Evolutionary conservation across 1,140 invertebrate species (phyloP).

Genomic region (Brachionus sp.): DNA sequence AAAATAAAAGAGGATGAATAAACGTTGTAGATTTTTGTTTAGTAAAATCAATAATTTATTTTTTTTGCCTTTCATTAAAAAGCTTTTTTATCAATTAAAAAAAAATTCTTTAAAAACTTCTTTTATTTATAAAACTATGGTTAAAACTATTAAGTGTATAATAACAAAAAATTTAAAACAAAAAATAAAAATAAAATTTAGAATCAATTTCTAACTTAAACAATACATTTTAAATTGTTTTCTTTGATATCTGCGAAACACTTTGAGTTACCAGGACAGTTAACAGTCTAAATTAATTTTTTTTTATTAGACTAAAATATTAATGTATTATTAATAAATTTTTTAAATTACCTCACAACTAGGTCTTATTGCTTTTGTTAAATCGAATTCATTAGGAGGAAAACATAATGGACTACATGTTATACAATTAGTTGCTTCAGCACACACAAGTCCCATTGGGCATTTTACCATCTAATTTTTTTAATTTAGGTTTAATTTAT

Average conservation of each 20-base stretch:
- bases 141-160: not conserved
- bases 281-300: not conserved
- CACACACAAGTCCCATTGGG: not conserved
- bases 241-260: not conserved
- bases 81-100: not conserved
- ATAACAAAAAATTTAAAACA: not conserved
- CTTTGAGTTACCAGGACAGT: not conserved
- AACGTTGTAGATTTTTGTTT: no score
- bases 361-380: not conserved
- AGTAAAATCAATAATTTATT: no score
- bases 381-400: conserved; percentile 2
- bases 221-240: not conserved
- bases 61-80: no score
- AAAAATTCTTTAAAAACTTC: not conserved
- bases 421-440: conserved; percentile 11
- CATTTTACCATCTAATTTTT: conserved; percentile 10
- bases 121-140: not conserved
- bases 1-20: no score
- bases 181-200: not conserved
- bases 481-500: not conserved
- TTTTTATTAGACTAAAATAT: not conserved
- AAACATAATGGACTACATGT: conserved; percentile 25
- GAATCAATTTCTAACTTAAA: not conserved
- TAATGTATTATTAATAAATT: not conserved
- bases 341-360: conserved; percentile 15